Conservation (phyloP, 2,113 vertebrate species). For the Oreochromis niloticus region DNA sequence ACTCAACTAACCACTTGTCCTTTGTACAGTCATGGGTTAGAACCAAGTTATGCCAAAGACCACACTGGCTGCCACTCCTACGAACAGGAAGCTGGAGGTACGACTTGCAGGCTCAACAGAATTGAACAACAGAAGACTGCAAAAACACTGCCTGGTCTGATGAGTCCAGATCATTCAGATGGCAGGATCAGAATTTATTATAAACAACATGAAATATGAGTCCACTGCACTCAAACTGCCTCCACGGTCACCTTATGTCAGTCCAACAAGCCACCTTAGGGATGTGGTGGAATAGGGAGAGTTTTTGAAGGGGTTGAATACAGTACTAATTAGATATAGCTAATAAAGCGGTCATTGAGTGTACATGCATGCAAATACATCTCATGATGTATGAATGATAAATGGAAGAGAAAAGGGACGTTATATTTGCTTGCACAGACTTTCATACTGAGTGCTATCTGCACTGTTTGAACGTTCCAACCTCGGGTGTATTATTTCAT, state of each 20-base stretch:
- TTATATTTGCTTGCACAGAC: neutral
- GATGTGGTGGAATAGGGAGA: neutral
- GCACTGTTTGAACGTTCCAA: neutral
- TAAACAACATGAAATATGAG: neutral
- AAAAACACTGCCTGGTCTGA: neutral
- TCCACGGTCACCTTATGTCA: neutral
- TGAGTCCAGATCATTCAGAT: neutral
- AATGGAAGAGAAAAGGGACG: fast-evolving
- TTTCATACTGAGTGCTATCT: neutral
- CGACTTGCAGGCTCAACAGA: neutral
- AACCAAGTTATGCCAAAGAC: neutral
- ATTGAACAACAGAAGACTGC: neutral
- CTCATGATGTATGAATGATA: neutral
- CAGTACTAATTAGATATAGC: neutral
- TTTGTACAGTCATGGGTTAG: neutral
- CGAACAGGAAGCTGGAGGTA: neutral
- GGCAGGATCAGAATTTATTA: neutral
- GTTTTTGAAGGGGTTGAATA: neutral
- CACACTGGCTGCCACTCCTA: neutral
- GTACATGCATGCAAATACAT: neutral
- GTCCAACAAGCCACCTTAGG: neutral
- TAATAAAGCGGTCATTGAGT: neutral
- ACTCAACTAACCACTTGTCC: neutral
- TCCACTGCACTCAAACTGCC: neutral
- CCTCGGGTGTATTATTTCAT: neutral